These are phyloP conservation scores for Drosophila kanekoi DNA, from an alignment of 2,888 invertebrate genomes.

Conservation along the genomic window DNA sequence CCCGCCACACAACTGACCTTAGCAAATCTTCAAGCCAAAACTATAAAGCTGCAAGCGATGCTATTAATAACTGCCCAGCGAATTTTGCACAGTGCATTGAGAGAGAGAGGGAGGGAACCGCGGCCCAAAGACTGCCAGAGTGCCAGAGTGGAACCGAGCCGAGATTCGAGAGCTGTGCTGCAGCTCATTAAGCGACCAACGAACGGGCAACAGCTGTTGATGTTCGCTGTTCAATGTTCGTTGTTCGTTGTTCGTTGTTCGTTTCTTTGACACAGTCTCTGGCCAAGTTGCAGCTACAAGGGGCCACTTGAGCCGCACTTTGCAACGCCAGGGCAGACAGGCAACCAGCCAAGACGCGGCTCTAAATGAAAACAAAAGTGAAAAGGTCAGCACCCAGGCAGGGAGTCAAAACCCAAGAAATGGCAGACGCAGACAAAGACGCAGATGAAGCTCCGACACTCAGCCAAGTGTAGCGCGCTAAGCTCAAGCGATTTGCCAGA, in stretches of 20 bases:
- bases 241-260: background rate
- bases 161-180: slow-evolving; percentile 56
- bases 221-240: slow-evolving; percentile 5
- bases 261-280: background rate
- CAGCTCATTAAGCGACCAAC: slow-evolving; percentile 74
- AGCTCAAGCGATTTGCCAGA: slow-evolving; percentile 59
- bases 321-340: slow-evolving; percentile 47
- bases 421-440: slow-evolving; percentile 19
- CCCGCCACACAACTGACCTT: slow-evolving; percentile 66
- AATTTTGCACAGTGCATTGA: slow-evolving; percentile 62
- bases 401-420: slow-evolving; percentile 44
- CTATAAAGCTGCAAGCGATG: slow-evolving; percentile 48
- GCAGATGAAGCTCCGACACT: slow-evolving; percentile 45
- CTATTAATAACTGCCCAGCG: slow-evolving; percentile 61
- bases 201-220: slow-evolving; percentile 54
- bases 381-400: slow-evolving; percentile 73
- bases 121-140: slow-evolving; percentile 3
- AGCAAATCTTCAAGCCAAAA: slow-evolving; percentile 51
- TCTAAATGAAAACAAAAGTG: slow-evolving; percentile 76
- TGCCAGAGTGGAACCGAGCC: slow-evolving; percentile 26
- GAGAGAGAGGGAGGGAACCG: background rate
- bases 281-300: slow-evolving; percentile 31
- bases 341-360: slow-evolving; percentile 49
- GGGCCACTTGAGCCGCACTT: slow-evolving; percentile 38
- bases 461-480: slow-evolving; percentile 71